These are phyloP conservation scores for Ptiloglossa arizonensis DNA, from an alignment of 1,140 invertebrate genomes.

Conservation along the genomic window DNA sequence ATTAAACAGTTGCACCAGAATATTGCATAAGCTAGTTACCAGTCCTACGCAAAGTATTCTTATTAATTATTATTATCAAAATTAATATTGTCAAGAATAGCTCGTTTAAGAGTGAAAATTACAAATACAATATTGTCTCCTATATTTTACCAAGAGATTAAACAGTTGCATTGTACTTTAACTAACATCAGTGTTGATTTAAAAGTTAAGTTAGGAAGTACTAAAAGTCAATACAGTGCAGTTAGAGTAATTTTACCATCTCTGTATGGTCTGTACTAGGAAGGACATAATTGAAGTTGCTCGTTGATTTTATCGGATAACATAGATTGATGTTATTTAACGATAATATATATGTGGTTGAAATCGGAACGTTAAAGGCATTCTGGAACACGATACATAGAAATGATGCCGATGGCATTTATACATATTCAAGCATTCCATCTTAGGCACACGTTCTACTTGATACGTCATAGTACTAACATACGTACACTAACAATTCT, in stretches of 20 bases:
- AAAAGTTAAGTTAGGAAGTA: background rate
- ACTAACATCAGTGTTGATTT: too few species aligned
- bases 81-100: too few species aligned
- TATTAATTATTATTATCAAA: too few species aligned
- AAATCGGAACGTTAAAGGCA: slow-evolving; percentile 43
- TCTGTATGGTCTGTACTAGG: background rate
- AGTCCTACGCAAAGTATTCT: too few species aligned
- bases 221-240: background rate
- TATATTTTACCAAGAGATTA: too few species aligned
- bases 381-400: slow-evolving; percentile 37
- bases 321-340: background rate
- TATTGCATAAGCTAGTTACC: too few species aligned
- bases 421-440: slow-evolving; percentile 32
- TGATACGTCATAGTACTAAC: slow-evolving; percentile 3
- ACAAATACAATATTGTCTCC: too few species aligned
- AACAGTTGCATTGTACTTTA: too few species aligned
- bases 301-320: slow-evolving; percentile 14
- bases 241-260: background rate
- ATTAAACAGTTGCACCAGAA: too few species aligned
- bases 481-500: too few species aligned
- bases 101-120: too few species aligned
- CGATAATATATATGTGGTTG: slow-evolving; percentile 2
- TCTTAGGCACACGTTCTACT: background rate
- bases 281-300: slow-evolving; percentile 5
- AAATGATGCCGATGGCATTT: slow-evolving; percentile 44